Evolutionary conservation across 2,797 vertebrate species (phyloP).

Genomic region (Mergus octosetaceus): DNA sequence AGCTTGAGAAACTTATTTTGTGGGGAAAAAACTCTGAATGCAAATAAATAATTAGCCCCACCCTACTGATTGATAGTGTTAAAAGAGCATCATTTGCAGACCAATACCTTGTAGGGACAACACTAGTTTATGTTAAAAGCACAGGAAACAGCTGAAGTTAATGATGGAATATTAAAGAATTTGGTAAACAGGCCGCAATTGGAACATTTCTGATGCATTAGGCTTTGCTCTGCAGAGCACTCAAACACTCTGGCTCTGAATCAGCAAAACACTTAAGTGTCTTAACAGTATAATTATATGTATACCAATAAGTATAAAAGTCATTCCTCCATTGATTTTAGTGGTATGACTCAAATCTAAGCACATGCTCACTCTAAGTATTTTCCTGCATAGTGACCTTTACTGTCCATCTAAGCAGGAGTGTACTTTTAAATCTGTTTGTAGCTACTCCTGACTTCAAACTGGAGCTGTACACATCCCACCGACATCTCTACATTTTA

Average conservation of each 20-base stretch:
- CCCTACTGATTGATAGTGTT: not conserved
- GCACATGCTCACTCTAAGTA: not conserved
- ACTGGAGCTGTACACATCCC: not conserved
- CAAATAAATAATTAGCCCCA: not conserved
- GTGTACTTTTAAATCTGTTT: not conserved
- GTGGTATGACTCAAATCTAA: not conserved
- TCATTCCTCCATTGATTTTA: constrained; percentile 5
- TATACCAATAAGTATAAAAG: not conserved
- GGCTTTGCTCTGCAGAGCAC: not conserved
- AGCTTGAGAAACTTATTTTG: not conserved
- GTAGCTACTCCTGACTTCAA: not conserved
- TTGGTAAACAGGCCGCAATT: not conserved
- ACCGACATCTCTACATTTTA: not conserved
- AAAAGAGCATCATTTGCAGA: not conserved
- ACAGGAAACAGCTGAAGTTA: not conserved
- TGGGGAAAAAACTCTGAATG: not conserved
- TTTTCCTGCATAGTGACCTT: not conserved
- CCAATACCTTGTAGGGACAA: not conserved
- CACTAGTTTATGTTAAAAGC: not conserved
- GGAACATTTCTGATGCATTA: not conserved
- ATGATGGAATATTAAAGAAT: not conserved
- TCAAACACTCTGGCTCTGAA: not conserved
- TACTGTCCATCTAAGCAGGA: not conserved
- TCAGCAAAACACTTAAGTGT: constrained; percentile 33
- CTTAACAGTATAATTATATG: constrained; percentile 30